Conservation (phyloP, 1,140 invertebrate species). For the Bombus balteatus region DNA sequence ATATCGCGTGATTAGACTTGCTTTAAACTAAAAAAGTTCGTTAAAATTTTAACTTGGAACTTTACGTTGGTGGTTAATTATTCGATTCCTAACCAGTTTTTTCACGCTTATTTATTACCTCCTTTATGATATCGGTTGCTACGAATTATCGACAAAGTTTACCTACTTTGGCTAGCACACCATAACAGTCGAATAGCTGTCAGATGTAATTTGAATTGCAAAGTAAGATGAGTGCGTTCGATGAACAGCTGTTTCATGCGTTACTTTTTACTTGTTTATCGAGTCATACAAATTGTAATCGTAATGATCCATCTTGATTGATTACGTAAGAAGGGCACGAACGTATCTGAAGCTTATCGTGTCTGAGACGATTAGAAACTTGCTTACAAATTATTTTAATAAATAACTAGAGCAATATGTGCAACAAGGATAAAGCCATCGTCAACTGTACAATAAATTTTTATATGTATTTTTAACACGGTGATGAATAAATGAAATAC, state of each 20-base stretch:
- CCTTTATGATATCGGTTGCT: no score
- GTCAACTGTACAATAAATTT: no score
- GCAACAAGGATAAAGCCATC: background rate
- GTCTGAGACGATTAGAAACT: no score
- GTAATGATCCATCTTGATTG: background rate
- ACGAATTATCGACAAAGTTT: background rate
- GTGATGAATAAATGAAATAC: background rate
- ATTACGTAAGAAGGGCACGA: background rate
- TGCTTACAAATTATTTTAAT: background rate
- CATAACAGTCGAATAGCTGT: background rate
- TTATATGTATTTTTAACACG: no score
- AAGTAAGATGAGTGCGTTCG: background rate
- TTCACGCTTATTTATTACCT: no score
- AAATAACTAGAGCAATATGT: background rate
- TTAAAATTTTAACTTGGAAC: background rate
- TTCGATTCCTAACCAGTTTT: background rate
- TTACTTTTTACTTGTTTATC: background rate
- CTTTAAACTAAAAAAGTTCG: background rate
- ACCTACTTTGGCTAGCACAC: no score
- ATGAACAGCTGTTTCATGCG: background rate
- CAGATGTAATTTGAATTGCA: slow-evolving; percentile 13
- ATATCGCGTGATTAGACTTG: no score
- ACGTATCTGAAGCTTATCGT: no score
- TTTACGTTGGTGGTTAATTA: no score
- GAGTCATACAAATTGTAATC: background rate